Base-by-base conservation (phyloP, 2,888 invertebrate species). In the Heterodera filipjevi region DNA sequence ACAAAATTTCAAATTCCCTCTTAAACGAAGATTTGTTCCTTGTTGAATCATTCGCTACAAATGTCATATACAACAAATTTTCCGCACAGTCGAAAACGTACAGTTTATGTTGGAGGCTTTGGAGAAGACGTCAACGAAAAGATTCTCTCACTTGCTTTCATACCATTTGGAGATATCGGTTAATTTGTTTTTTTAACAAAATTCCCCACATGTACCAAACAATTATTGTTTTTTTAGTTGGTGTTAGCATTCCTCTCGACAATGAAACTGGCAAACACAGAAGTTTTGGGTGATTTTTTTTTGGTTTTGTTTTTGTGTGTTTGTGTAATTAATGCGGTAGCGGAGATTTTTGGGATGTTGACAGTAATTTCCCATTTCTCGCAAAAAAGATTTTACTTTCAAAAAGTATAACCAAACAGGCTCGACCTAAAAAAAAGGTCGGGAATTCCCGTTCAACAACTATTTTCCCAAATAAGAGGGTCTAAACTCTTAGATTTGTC, bases 161-260 rank as follows among this genome's bases (percentile, higher is more conserved):
- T 98, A 85, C 97, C 98, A 1, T 99, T 99, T 90, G 99, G 99
- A 14, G 99, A 99, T 90, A 93, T 99, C 80, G 59, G 59, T 59
- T 27, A 53, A 22, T 6, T 53, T 19, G 6, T 59, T 49, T 49
- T 44, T 12, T 12, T 44, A 44, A 44, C 5, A 44, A 44, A 44
- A n/a, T n/a, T n/a, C n/a, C n/a, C n/a, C n/a, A n/a, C n/a, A n/a
- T n/a, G n/a, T n/a, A n/a, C n/a, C n/a, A n/a, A n/a, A n/a, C n/a
- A n/a, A n/a, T n/a, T n/a, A 53, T 1, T 22, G 1, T 53, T 53
- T 49, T 59, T 27, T 59, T 22, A 59, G 93, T 95, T n/a, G 97
- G 98, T 90, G 94, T 99, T 70, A 96, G 97, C 91, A 95, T 96
- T 90, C 99, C 99, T 16, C 91, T 98, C 74, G 99, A 99, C 91